A percentile compares a stretch with the other conserved stretches of the same genome.
These are phyloP conservation scores for Onychomys arenicola DNA, from an alignment of 2,797 vertebrate genomes.

Conservation along the genomic window DNA sequence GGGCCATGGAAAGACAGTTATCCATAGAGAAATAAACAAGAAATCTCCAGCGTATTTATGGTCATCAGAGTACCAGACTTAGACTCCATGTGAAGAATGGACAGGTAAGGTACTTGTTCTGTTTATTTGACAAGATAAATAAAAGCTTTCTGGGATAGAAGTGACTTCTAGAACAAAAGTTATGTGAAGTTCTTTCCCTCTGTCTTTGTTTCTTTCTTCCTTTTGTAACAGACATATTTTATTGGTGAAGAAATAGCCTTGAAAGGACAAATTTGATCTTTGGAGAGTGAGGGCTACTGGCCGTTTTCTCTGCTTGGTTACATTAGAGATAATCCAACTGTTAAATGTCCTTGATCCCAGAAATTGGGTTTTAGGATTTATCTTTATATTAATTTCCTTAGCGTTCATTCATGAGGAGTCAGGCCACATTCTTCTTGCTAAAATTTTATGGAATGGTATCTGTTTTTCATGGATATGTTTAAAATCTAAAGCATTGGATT, in stretches of 20 bases:
- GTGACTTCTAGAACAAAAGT: not conserved
- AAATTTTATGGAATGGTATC: not conserved
- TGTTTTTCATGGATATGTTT: not conserved
- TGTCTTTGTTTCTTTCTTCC: not conserved
- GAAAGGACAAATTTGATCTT: not conserved
- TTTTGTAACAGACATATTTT: not conserved
- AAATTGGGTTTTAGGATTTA: not conserved
- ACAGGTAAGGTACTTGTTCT: not conserved
- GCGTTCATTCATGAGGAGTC: not conserved
- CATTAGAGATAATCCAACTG: not conserved
- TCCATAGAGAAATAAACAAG: not conserved
- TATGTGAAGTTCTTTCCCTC: not conserved
- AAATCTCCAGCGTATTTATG: not conserved
- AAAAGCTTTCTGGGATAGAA: not conserved
- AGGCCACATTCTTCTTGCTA: not conserved
- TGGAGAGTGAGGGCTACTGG: not conserved
- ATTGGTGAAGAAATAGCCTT: not conserved
- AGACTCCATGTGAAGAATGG: accelerated
- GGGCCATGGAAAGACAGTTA: not conserved
- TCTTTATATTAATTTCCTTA: slow-evolving; percentile 57
- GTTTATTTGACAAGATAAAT: not conserved
- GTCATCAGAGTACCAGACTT: not conserved
- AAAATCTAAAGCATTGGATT: not conserved
- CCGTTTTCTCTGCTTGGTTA: not conserved
- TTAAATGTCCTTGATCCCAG: not conserved